Evolutionary conservation across 1,140 invertebrate species (phyloP), one percentile per base, ranked within the genome.

Genomic region (Diorhabda carinulata): DNA sequence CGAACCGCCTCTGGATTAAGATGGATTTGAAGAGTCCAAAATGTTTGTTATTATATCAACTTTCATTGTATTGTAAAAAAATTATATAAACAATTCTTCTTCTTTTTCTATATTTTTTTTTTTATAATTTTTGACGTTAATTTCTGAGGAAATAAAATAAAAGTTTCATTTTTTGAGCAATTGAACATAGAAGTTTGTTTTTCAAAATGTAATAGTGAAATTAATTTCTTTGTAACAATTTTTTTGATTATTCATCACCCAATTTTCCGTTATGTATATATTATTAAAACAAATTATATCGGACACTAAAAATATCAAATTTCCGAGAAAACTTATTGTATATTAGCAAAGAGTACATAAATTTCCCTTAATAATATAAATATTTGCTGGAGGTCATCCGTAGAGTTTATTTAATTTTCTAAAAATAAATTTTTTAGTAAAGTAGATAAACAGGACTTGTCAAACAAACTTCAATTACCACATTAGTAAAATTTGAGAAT

Each of bases 391-490:
- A 65, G 64, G 52, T 57, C 52, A 65, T 65, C 10, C 43, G 56
- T 57, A 9, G 43, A 25, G 64, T 65, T 65, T 65, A 65, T 65
- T 65, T 65, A 40, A 57, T 56, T 65, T 65, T 65, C 64, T 65
- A 65, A 65, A 65, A 65, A 65, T 65, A 65, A 47, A 65, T 25
- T 65, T 65, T 65, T 65, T 57, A 57, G 64, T 65, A 57, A 40
- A 57, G 52, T 65, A 56, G 7, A 65, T 65, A 65, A 65, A 65
- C 47, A 65, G 8, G 40, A 57, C 64, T 65, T 65, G 64, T 65
- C 64, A 65, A 65, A 65, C 64, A 65, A 65, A 42, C 47, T 57
- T 41, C 56, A 40, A 8, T 40, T 61, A 9, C 42, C 59, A 43
- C 59, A 61, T 40, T 61, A 61, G 59, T 61, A 61, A 61, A 61